These are phyloP conservation scores for Clarias fuscus DNA, from an alignment of 2,797 vertebrate genomes.

Conservation along the genomic window DNA sequence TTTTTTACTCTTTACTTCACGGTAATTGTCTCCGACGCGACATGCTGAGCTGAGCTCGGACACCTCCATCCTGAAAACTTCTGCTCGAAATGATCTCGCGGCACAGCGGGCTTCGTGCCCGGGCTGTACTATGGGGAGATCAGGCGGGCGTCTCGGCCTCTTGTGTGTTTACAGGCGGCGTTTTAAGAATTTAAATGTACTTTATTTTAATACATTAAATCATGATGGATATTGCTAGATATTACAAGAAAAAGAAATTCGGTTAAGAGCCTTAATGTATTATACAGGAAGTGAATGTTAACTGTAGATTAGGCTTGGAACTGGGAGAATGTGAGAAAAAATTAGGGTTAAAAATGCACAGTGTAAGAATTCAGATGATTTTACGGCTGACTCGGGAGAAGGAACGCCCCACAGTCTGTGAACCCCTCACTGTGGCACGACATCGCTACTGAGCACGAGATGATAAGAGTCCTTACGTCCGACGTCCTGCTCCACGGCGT, in stretches of 20 bases:
- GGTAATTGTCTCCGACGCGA: neutral
- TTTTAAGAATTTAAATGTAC: neutral
- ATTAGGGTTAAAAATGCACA: neutral
- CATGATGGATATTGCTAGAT: neutral
- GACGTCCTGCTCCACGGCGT: neutral
- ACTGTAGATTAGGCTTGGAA: neutral
- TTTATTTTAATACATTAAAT: neutral
- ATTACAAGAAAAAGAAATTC: too few species aligned
- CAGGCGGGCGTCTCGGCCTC: neutral
- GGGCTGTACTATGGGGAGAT: neutral
- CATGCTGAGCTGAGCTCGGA: neutral
- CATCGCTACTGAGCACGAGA: neutral
- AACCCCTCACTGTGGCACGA: neutral
- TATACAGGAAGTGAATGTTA: neutral
- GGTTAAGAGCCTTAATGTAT: neutral
- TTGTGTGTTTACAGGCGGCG: neutral
- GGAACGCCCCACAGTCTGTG: neutral
- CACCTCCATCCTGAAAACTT: neutral
- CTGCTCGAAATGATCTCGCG: neutral
- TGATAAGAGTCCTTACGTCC: neutral
- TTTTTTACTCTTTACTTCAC: neutral
- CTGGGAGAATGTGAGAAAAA: too few species aligned
- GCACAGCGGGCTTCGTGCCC: neutral
- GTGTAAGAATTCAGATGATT: neutral
- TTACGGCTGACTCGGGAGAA: neutral